Base-by-base conservation (phyloP, 2,797 vertebrate genomes). In the Ibycter americanus region DNA sequence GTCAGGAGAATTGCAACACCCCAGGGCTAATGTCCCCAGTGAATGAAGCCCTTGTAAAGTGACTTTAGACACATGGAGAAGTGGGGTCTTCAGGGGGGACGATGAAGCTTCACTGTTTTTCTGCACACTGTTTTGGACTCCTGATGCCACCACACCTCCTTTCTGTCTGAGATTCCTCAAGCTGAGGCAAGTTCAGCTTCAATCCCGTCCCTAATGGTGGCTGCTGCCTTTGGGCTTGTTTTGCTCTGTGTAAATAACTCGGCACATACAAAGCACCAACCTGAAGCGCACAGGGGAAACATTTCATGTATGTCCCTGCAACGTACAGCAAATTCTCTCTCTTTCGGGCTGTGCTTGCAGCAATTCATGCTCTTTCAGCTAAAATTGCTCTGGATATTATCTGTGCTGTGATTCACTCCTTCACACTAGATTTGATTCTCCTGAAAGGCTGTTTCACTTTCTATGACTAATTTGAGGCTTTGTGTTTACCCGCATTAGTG, bases 321-420 rank as follows among this genome's bases (percentile, higher is more conserved):
- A 7, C 0, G 2, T 4, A 5, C 13, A 51, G 81, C 46, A 34
- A 27, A 31, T 0, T 0, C 16, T 27, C 11, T 54, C 49, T 23
- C 80, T 55, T 26, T 15, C 63, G 9, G 78, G 56, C 70, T 68
- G 36, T 17, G 56, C 52, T 78, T 74, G 8, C 46, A 58, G 87
- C 34, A 38, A 65, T 10, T 68, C 26, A 36, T 15, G 22, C 56
- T 87, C 44, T 49, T 85, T 38, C 67, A 80, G 74, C 63, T 54
- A 19, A 46, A 68, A 87, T 79, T 84, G 42, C 67, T 40, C 62
- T 3, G 62, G 68, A 20, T 74, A 21, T 94, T 44, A 23, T 68
- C 83, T 49, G 32, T 42, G 72, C 72, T 31, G 59, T 83, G 94
- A 90, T 93, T 94, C 89, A 85, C 34, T 27, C 46, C 87, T 58